These are phyloP conservation scores for Drosophila mettleri DNA, from an alignment of 2,888 invertebrate genomes.

Conservation along the genomic window DNA sequence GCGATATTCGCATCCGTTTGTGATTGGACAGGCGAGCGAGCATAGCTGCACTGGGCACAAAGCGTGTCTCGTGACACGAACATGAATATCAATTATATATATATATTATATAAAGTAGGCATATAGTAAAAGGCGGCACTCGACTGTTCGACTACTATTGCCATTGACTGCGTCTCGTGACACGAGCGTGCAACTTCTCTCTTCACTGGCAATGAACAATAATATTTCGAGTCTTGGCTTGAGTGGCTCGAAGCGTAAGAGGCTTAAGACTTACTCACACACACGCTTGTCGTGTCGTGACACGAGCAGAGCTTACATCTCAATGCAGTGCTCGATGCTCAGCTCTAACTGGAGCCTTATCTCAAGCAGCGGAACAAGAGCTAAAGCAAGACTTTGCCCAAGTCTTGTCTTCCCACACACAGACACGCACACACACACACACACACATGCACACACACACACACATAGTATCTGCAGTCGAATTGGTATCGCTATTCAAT, in stretches of 20 bases:
- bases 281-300: background rate
- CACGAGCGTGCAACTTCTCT: background rate
- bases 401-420: background rate
- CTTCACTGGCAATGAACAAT: too few relatives aligned
- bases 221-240: too few relatives aligned
- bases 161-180: background rate
- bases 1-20: conserved; percentile 55
- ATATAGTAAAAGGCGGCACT: too few relatives aligned
- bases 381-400: conserved; percentile 9
- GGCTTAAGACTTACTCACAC: too few relatives aligned
- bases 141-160: too few relatives aligned
- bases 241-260: too few relatives aligned
- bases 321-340: background rate
- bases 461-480: background rate
- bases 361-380: conserved; percentile 22
- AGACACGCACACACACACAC: background rate
- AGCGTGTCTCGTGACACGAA: conserved; percentile 22
- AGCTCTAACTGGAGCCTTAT: conserved; percentile 1
- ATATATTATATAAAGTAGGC: too few relatives aligned
- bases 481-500: conserved; percentile 61
- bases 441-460: background rate
- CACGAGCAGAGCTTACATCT: background rate
- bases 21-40: conserved; percentile 32
- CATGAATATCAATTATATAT: background rate
- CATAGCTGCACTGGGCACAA: conserved; percentile 20